Base-by-base conservation (phyloP, 2,888 invertebrate genomes). In the Polymixis flavicincta region DNA sequence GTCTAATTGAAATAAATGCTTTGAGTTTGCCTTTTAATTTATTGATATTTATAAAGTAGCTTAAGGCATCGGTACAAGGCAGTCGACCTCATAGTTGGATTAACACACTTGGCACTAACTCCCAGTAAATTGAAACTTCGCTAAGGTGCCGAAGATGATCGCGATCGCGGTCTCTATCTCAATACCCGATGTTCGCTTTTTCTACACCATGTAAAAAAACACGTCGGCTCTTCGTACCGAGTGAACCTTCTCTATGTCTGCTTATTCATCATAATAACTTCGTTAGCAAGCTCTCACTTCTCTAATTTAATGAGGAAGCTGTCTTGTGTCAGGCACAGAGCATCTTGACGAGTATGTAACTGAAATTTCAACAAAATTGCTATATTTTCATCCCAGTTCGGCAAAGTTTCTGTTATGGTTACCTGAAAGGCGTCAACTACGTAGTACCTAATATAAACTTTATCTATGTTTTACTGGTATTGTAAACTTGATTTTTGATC, bases 281-380 rank as follows among this genome's bases (percentile, higher is more conserved):
- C 90, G 90, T 93, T 92, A 92, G 88, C 76, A 85, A 84, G 87
- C 87, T 89, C 86, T 89, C 88, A 90, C 87, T 86, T 87, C 86
- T 87, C 88, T 92, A 91, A 93, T 92, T 92, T 90, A 91, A 92
- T 92, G 85, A 89, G 86, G 77, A 76, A 83, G 82, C 76, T 78
- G 82, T 74, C 82, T 76, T 80, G 63, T 73, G 83, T 83, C 82
- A 82, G 74, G 37, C 78, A 77, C 75, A 68, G 74, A 74, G 50
- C 67, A 37, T 65, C 83, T 82, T 83, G 71, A 83, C 60, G 74
- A 76, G 70, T 42, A 65, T 79, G 71, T 65, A 74, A 71, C 50
- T 69, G 57, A 65, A 74, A 73, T 83, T 79, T 11, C 60, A 73
- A 70, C 70, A 64, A 64, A 80, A 65, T 80, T 76, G 72, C 63